A percentile compares a stretch with the other conserved stretches of the same genome.
phyloP scores from a whole-genome alignment of 2,888 invertebrate genomes.

The Schizaphis graminum region DNA sequence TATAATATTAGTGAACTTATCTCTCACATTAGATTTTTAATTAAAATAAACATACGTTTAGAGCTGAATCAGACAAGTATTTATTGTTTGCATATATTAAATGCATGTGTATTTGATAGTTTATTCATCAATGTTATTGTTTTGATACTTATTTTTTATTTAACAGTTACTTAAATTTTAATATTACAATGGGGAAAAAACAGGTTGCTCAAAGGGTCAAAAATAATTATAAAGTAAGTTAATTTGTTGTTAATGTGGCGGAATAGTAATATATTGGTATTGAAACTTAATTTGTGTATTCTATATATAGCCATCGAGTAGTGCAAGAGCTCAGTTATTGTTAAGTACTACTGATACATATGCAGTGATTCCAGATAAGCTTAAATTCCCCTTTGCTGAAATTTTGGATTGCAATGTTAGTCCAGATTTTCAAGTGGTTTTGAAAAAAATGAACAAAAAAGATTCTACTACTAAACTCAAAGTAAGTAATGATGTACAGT shows the following conservation, averaged over 20 bases:
- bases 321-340: slow-evolving; percentile 87
- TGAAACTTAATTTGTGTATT: slow-evolving; percentile 67
- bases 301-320: slow-evolving; percentile 84
- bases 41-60: neutral
- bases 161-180: neutral
- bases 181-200: slow-evolving; percentile 56
- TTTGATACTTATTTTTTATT: neutral
- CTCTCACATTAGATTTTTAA: neutral
- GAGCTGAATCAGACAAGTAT: neutral
- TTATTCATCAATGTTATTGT: neutral
- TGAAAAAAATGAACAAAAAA: slow-evolving; percentile 91
- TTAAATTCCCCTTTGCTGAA: slow-evolving; percentile 74
- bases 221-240: slow-evolving; percentile 57
- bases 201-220: slow-evolving; percentile 59
- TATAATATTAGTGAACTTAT: neutral
- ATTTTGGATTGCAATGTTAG: slow-evolving; percentile 76
- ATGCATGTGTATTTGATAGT: neutral
- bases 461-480: slow-evolving; percentile 91
- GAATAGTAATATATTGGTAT: neutral
- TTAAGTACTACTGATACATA: slow-evolving; percentile 73
- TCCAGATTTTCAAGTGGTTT: slow-evolving; percentile 81
- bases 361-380: slow-evolving; percentile 72
- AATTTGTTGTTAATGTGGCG: neutral
- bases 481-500: slow-evolving; percentile 73
- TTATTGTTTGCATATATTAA: neutral